Evolutionary conservation across 2,113 vertebrate species (phyloP).

Genomic region (Aviceda subcristata): DNA sequence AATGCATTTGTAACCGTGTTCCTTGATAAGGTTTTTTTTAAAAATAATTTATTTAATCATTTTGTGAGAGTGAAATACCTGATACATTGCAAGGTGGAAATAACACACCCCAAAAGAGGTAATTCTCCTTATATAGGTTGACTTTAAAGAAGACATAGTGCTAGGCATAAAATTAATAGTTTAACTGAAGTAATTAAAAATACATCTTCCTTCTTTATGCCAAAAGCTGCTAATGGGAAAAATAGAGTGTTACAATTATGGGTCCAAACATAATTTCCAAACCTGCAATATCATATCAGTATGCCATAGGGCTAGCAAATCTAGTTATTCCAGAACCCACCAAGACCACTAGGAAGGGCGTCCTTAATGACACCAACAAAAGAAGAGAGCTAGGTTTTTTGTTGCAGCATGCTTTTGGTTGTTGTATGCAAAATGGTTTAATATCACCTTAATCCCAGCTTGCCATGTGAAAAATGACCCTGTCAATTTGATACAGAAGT

Average conservation of each 20-base stretch:
- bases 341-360: conserved; percentile 32
- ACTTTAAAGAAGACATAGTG: neutral
- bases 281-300: neutral
- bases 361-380: conserved; percentile 1
- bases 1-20: neutral
- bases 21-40: neutral
- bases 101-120: neutral
- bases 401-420: conserved; percentile 31
- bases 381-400: neutral
- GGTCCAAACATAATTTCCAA: conserved; percentile 7
- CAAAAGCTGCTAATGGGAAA: neutral
- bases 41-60: neutral
- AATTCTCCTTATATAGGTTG: neutral
- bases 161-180: neutral
- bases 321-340: conserved; percentile 25
- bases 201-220: neutral
- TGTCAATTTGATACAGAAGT: conserved; percentile 61
- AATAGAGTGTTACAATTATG: neutral
- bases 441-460: conserved; percentile 66
- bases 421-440: conserved; percentile 61
- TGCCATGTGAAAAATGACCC: conserved; percentile 71
- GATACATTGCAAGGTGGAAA: neutral
- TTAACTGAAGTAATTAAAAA: neutral
- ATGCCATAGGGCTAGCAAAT: neutral
- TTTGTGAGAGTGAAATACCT: neutral